A percentile compares a stretch with the other conserved stretches of the same genome.
phyloP scores from a whole-genome alignment of 2,888 invertebrate species.

The Hylaea fasciaria region DNA sequence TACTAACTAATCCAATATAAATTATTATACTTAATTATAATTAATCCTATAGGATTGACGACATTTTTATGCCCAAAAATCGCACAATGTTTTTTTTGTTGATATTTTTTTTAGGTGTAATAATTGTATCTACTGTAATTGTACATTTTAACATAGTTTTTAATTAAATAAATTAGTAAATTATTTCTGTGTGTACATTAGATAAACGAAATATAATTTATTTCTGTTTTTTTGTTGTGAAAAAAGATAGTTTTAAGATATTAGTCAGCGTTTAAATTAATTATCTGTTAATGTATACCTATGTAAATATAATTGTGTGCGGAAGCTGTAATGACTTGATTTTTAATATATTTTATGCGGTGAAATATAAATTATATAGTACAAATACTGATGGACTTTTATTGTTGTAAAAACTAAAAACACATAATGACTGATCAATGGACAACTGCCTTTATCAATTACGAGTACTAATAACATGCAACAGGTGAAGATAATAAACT shows the following conservation, averaged over 20 bases:
- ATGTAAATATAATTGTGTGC: slow-evolving; percentile 48
- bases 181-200: slow-evolving; percentile 40
- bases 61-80: slow-evolving; percentile 10
- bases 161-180: slow-evolving; percentile 31
- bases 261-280: slow-evolving; percentile 56
- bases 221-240: slow-evolving; percentile 51
- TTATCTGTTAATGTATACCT: slow-evolving; percentile 30
- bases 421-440: too few relatives aligned
- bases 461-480: too few relatives aligned
- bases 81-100: slow-evolving; percentile 33
- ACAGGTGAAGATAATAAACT: too few relatives aligned
- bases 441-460: too few relatives aligned
- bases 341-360: slow-evolving; percentile 53
- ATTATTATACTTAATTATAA: background rate
- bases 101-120: slow-evolving; percentile 21
- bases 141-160: slow-evolving; percentile 35
- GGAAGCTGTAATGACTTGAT: slow-evolving; percentile 46
- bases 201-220: slow-evolving; percentile 40
- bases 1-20: background rate
- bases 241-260: slow-evolving; percentile 40
- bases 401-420: too few relatives aligned
- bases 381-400: slow-evolving; percentile 55
- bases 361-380: slow-evolving; percentile 64
- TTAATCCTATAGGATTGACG: too few relatives aligned
- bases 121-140: slow-evolving; percentile 30